Base-by-base conservation (phyloP, 2,113 vertebrate genomes). In the Oryzias melastigma region DNA sequence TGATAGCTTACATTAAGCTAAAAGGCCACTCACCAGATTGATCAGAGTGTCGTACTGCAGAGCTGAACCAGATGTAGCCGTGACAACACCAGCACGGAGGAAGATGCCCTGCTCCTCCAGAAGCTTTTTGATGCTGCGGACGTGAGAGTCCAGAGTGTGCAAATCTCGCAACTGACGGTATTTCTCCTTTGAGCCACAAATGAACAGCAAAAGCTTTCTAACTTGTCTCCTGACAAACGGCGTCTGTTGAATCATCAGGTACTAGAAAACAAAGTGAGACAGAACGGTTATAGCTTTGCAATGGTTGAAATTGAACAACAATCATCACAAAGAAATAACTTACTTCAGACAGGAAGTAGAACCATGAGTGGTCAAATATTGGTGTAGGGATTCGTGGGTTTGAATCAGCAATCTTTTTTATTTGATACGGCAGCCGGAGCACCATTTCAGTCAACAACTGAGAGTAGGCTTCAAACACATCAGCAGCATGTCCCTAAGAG, bases 371-470 rank as follows among this genome's bases (percentile, higher is more conserved):
- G 80, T 99, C 97, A 46, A 99, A 99, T 65, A 98, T 91, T 16
- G 97, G 97, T 0, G 97, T 95, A 1, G 95, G 94, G 61, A 99
- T 97, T 40, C 96, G 93, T 12, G 96, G 93, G 64, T 96, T 98
- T 46, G 94, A 92, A 64, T 99, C 97, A 0, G 97, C 96, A 1
- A 98, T 99, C 90, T 99, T 99, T 81, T 99, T 99, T 85, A 99
- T 99, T 85, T 99, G 97, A 86, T 99, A 99, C 0, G 97, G 97
- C 68, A 99, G 89, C 18, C 97, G 86, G 52, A 99, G 93, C 0
- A 98, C 97, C 97, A 99, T 99, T 90, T 99, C 97, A 1, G 97
- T 99, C 64, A 99, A 90, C 5, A 99, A 93, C 84, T 99, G 97
- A 1, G 97, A 98, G 70, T 99, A 99, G 16, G 97, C 97, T 86